These are phyloP conservation scores for Nansenia antarctica DNA, from an alignment of 2,113 vertebrate species.

Conservation along the genomic window DNA sequence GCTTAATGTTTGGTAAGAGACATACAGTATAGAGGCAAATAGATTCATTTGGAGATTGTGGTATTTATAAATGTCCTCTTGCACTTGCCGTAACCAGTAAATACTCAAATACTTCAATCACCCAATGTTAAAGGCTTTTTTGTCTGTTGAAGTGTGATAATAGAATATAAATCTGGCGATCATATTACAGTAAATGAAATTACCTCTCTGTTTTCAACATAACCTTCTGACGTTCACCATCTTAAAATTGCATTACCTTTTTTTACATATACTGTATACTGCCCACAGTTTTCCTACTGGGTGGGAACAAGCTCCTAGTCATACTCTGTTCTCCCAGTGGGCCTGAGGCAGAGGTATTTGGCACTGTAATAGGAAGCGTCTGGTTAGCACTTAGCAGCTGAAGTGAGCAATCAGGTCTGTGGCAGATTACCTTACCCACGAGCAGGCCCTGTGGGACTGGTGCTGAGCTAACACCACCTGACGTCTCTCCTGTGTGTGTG, in stretches of 20 bases:
- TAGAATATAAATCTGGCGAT: too few relatives aligned
- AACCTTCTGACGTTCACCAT: neutral
- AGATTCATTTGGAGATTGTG: too few relatives aligned
- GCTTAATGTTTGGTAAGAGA: neutral
- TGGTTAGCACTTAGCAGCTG: conserved; percentile 47
- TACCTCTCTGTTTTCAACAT: neutral
- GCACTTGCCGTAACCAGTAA: too few relatives aligned
- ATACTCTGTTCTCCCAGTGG: neutral
- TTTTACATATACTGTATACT: too few relatives aligned
- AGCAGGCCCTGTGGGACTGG: conserved; percentile 28
- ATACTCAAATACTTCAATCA: too few relatives aligned
- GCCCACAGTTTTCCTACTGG: neutral
- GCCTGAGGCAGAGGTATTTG: conserved; percentile 22
- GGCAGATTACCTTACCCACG: conserved; percentile 42
- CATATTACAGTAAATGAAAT: neutral
- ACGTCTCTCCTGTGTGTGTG: conserved; percentile 32
- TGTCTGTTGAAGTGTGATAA: too few relatives aligned
- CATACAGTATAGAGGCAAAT: too few relatives aligned
- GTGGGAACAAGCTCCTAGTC: neutral
- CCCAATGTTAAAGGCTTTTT: too few relatives aligned
- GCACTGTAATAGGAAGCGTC: conserved; percentile 41
- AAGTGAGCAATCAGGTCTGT: conserved; percentile 47
- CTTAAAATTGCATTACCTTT: too few relatives aligned
- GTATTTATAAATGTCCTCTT: too few relatives aligned
- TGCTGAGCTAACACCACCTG: conserved; percentile 46